These are phyloP conservation scores for Polyommatus iphigenia DNA, from an alignment of 2,888 invertebrate genomes.

Conservation along the genomic window DNA sequence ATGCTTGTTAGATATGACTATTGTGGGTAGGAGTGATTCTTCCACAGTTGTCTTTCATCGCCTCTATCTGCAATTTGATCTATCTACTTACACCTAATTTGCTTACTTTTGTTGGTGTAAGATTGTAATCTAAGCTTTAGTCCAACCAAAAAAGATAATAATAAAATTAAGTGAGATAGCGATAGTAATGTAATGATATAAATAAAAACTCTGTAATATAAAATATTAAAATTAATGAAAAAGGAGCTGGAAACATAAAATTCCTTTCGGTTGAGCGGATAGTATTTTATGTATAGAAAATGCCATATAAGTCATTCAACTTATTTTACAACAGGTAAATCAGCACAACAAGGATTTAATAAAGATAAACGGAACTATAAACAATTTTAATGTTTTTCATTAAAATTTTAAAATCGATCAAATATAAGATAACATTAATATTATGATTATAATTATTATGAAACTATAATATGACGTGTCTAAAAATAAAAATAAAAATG, in stretches of 20 bases:
- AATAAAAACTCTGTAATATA: background rate
- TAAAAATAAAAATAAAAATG: no score
- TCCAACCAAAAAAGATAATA: background rate
- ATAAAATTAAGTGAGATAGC: background rate
- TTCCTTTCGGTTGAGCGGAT: background rate
- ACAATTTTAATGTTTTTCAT: slow-evolving; percentile 24
- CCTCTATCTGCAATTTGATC: background rate
- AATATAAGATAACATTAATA: no score
- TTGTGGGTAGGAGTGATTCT: background rate
- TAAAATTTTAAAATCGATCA: background rate
- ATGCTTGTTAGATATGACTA: slow-evolving; percentile 4
- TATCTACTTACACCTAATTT: background rate
- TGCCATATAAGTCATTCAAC: slow-evolving; percentile 16
- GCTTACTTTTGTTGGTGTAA: background rate
- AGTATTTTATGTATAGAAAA: background rate
- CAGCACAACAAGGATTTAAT: slow-evolving; percentile 7
- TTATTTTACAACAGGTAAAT: slow-evolving; percentile 9
- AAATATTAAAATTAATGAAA: background rate
- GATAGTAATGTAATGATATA: background rate
- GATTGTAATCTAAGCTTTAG: background rate
- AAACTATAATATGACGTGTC: no score
- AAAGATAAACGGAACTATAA: slow-evolving; percentile 6
- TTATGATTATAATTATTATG: no score
- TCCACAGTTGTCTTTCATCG: background rate
- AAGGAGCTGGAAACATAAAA: background rate